phyloP scores from a whole-genome alignment of 2,113 vertebrate species.

The Capreolus pygargus region DNA sequence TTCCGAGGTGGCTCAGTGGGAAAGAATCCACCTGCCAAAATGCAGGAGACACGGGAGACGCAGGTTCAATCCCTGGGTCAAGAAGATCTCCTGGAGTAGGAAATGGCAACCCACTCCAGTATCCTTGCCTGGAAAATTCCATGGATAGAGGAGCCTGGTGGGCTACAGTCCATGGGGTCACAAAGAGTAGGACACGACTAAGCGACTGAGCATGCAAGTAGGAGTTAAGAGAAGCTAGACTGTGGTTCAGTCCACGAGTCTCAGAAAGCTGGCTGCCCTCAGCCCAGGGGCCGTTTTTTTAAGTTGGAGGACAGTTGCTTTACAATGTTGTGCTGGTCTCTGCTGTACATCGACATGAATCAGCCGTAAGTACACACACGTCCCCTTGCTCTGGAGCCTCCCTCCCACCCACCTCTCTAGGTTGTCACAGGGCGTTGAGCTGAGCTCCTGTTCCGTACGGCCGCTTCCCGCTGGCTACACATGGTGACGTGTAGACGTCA shows the following conservation, averaged over 20 bases:
- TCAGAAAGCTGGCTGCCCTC: background rate
- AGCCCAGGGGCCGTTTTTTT: background rate
- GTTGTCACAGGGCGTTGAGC: accelerated
- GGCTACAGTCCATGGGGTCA: background rate
- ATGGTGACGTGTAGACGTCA: background rate
- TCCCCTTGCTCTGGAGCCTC: background rate
- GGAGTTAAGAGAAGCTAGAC: background rate
- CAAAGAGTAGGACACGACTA: background rate
- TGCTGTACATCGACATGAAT: background rate
- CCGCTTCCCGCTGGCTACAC: background rate
- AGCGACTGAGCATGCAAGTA: background rate
- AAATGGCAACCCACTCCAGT: background rate
- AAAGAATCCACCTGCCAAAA: background rate
- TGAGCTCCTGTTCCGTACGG: background rate
- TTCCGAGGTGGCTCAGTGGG: background rate
- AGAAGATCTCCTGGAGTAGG: background rate
- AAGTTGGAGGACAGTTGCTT: background rate
- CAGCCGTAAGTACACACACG: background rate
- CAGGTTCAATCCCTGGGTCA: background rate
- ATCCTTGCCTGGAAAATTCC: background rate
- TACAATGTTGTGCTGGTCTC: background rate
- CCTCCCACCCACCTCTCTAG: background rate
- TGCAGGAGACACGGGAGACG: background rate
- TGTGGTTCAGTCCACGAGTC: background rate
- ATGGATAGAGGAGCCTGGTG: background rate